A percentile compares a stretch with the other conserved stretches of the same genome.
These are phyloP conservation scores for Ctenopoma multispine DNA, from an alignment of 2,797 vertebrate genomes.

Conservation along the genomic window DNA sequence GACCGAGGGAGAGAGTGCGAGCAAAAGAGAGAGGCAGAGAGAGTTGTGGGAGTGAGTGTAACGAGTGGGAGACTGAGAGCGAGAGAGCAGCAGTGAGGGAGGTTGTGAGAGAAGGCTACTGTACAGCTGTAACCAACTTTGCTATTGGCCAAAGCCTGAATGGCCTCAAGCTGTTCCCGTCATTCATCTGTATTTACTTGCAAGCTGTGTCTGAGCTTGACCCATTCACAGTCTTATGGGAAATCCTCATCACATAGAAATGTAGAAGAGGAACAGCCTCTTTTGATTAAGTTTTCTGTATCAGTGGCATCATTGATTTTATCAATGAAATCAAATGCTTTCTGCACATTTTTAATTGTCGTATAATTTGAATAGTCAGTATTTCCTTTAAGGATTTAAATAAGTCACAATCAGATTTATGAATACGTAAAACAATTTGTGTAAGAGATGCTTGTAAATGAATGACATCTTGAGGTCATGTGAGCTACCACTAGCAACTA, in stretches of 20 bases:
- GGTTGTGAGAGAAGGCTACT: constrained; percentile 58
- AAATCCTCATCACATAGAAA: background rate
- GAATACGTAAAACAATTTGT: background rate
- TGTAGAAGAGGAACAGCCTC: background rate
- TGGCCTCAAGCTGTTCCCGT: constrained; percentile 60
- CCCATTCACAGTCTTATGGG: constrained; percentile 32
- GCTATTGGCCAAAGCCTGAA: constrained; percentile 60
- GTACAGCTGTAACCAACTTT: constrained; percentile 49
- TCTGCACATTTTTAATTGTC: background rate
- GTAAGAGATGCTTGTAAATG: constrained; percentile 17
- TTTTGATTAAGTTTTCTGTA: background rate
- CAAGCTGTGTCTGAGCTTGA: background rate
- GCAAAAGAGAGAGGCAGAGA: constrained; percentile 30
- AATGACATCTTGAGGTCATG: constrained; percentile 27
- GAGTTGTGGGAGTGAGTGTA: constrained; percentile 70
- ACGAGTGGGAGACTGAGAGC: constrained; percentile 67
- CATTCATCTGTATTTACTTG: constrained; percentile 44
- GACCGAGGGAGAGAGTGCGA: constrained; percentile 44
- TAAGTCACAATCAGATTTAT: constrained; percentile 24
- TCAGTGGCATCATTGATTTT: background rate
- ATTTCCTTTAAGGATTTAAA: background rate
- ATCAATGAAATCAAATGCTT: constrained; percentile 8
- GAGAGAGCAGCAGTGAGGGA: constrained; percentile 52
- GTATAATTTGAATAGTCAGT: background rate
- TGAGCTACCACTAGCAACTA: constrained; percentile 1